Evolutionary conservation across 1,140 invertebrate genomes (phyloP), one percentile per base, ranked within the genome.

Genomic region (Pantala flavescens): DNA sequence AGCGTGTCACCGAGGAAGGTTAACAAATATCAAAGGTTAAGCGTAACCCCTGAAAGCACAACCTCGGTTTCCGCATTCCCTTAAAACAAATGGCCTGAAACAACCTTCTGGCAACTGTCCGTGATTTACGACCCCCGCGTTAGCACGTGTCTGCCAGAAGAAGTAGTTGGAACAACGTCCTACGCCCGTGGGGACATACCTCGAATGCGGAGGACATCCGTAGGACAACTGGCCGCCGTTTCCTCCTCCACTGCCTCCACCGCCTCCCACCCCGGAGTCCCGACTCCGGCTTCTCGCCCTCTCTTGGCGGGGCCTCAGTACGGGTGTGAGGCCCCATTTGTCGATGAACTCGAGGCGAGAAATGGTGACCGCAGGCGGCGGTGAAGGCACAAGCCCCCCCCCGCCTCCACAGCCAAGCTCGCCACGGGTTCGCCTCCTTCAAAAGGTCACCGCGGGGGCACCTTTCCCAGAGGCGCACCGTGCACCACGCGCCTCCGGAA

Each of bases 251-350:
- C 12, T 63, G 49, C 49, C 49, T 63, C 49, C 49, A 63, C 49
- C 49, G 49, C 49, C 49, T 63, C 49, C 49, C 49, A 63, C 49
- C 49, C 49, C 49, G 3, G 49, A 63, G n/a, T 63, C 49, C 49
- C 49, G 49, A 21, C 49, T 63, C n/a, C 49, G 49, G 12, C 49
- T 63, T 21, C 49, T 63, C 16, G 76, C 76, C 71, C 74, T 76
- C 73, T 93, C 92, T 91, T 93, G 91, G 88, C 92, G 91, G 89
- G 93, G 92, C 87, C 90, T 91, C 88, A 94, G 91, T 90, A 94
- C 93, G 90, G 93, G 93, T 88, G 92, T 93, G 86, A 94, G 91
- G 90, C 93, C 93, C 93, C 93, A 95, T 93, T 93, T 93, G 87
- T 94, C 93, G 86, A 93, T 90, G 86, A 94, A 93, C 89, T 94